Conservation (phyloP, 2,113 vertebrate genomes). For the Colius striatus region DNA sequence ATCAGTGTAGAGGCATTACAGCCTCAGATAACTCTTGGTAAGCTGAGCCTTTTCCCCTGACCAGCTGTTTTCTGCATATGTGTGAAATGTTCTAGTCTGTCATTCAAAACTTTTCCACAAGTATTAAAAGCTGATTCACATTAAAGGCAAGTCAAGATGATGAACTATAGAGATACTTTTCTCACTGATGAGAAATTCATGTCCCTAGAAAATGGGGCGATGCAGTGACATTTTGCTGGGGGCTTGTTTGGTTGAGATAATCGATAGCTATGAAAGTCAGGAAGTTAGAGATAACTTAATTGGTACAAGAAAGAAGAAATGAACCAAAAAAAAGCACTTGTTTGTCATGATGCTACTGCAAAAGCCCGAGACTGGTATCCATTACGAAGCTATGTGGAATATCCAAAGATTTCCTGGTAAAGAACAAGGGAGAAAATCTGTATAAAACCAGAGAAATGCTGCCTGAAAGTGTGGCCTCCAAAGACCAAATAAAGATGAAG, state of each 20-base stretch:
- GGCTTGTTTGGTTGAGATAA: background rate
- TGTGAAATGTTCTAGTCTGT: background rate
- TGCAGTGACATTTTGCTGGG: background rate
- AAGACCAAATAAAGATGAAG: background rate
- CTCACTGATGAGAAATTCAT: background rate
- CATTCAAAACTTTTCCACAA: background rate
- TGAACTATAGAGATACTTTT: background rate
- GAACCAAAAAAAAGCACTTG: background rate
- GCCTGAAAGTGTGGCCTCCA: background rate
- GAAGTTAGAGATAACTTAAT: background rate
- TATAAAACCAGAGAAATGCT: background rate
- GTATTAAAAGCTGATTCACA: background rate
- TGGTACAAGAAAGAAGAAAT: background rate
- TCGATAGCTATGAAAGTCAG: background rate
- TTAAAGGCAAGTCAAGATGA: background rate
- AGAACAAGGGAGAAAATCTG: background rate
- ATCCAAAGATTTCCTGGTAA: background rate
- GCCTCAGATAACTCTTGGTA: background rate
- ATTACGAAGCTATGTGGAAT: background rate
- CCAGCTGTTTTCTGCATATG: background rate
- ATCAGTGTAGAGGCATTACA: too few species aligned
- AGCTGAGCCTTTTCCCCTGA: rapidly evolving
- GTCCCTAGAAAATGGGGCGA: background rate
- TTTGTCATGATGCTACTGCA: background rate
- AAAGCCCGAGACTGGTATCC: background rate